Evolutionary conservation across 2,113 vertebrate species (phyloP).

Genomic region (Grallaria varia): DNA sequence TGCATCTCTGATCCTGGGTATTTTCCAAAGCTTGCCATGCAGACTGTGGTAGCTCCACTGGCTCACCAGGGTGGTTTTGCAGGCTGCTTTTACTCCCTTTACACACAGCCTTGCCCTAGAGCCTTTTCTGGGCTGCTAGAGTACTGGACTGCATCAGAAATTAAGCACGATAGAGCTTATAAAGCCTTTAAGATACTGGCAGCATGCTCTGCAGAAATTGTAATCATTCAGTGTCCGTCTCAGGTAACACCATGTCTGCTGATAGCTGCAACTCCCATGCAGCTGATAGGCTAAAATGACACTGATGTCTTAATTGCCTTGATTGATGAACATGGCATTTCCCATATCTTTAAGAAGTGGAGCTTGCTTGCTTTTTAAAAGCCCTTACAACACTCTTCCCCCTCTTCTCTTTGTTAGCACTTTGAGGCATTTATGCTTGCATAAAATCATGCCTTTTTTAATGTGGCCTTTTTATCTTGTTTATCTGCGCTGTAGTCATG

Average conservation of each 20-base stretch:
- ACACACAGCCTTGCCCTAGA: background rate
- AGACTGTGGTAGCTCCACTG: background rate
- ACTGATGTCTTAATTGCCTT: background rate
- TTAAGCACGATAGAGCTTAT: background rate
- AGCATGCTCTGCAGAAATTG: rapidly evolving
- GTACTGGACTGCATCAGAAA: background rate
- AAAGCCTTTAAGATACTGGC: background rate
- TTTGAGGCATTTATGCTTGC: slow-evolving; percentile 49
- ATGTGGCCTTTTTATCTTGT: slow-evolving; percentile 71
- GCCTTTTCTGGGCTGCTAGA: background rate
- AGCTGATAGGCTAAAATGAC: background rate
- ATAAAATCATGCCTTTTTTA: slow-evolving; percentile 68
- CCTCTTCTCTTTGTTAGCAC: slow-evolving; percentile 9
- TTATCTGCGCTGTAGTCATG: slow-evolving; percentile 73
- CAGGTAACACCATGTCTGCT: background rate
- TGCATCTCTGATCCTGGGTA: background rate
- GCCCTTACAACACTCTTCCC: background rate
- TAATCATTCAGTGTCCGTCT: background rate
- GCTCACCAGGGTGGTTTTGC: background rate
- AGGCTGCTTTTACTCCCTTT: background rate
- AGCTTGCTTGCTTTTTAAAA: background rate
- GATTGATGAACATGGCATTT: background rate
- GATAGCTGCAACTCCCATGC: background rate
- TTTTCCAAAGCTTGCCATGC: background rate
- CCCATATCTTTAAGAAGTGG: background rate